Evolutionary conservation across 1,140 invertebrate species (phyloP), one percentile per base, ranked within the genome.

Genomic region (Zeugodacus cucurbitae): DNA sequence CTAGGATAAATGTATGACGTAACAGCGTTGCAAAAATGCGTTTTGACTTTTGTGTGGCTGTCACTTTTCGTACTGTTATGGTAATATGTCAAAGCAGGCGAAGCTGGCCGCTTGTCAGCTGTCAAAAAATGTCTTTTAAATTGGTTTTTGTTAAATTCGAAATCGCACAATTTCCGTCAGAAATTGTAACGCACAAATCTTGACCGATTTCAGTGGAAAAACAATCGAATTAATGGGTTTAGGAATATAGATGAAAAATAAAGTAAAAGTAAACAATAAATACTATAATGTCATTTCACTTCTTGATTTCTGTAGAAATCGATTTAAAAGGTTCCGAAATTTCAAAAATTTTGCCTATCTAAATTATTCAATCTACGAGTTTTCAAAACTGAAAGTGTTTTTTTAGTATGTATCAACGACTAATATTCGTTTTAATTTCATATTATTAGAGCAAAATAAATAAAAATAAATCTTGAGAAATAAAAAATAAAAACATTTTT

Each of bases 121-220:
- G 74, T 82, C 74, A 82, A 70, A 70, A 70, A 82, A 82, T 82
- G 3, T 29, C 37, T 48, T 41, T 82, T 44, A 82, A 82, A 82
- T 82, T 44, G 22, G 41, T 20, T 26, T 82, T 54, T 22, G 41
- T 48, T 48, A 48, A 37, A 74, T 54, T 26, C 2, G 8, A 82
- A 82, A 29, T 48, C 41, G 11, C 14, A 48, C 7, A 29, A 41
- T 82, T 82, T 82, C 74, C 74, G 74, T 82, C 41, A 48, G 32
- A 70, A 70, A 70, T 70, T 34, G 4, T 29, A 34, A 20, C 32
- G 4, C 3, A 11, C 32, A 26, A 20, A 70, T 11, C 3, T 70
- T 11, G 32, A n/a, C 5, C 29, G 4, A 62, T n/a, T 26, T 7
- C 7, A 62, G 10, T 22, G 1, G n/a, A 4, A 0, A 62, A 26